Percentiles rank a stretch among this genome's conserved stretches.
Conservation (phyloP, 2,113 vertebrate species). For the Onychorhynchus coronatus region DNA sequence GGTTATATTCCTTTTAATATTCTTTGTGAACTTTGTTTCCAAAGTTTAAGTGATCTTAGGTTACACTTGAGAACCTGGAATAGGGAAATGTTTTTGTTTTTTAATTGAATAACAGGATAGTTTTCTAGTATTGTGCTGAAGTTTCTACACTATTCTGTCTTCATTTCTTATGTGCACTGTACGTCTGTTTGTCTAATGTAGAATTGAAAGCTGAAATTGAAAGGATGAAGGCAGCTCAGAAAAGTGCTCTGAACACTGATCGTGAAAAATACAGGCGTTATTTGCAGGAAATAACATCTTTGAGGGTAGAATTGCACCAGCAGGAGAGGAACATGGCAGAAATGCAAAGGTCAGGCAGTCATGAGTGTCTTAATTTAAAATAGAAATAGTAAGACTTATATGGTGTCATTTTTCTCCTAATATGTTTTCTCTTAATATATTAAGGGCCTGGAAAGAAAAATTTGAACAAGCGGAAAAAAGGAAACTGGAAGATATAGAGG, state of each 20-base stretch:
- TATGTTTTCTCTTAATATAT: neutral
- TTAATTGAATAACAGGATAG: neutral
- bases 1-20: neutral
- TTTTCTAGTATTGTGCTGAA: neutral
- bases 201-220: conserved; percentile 96
- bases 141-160: neutral
- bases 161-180: accelerated
- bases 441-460: conserved; percentile 91
- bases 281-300: conserved; percentile 84
- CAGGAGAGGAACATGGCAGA: conserved; percentile 89
- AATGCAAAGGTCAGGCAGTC: conserved; percentile 80
- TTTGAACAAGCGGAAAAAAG: conserved; percentile 88
- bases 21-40: neutral
- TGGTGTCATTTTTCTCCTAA: neutral
- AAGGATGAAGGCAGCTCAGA: conserved; percentile 88
- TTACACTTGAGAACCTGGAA: neutral
- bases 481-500: conserved; percentile 88
- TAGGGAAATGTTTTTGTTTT: neutral
- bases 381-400: neutral
- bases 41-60: neutral
- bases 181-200: conserved; percentile 46
- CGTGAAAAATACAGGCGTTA: conserved; percentile 84
- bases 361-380: neutral
- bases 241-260: conserved; percentile 78
- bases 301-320: conserved; percentile 83